phyloP scores from a whole-genome alignment of 2,113 vertebrate species.

The Myotis davidii region DNA sequence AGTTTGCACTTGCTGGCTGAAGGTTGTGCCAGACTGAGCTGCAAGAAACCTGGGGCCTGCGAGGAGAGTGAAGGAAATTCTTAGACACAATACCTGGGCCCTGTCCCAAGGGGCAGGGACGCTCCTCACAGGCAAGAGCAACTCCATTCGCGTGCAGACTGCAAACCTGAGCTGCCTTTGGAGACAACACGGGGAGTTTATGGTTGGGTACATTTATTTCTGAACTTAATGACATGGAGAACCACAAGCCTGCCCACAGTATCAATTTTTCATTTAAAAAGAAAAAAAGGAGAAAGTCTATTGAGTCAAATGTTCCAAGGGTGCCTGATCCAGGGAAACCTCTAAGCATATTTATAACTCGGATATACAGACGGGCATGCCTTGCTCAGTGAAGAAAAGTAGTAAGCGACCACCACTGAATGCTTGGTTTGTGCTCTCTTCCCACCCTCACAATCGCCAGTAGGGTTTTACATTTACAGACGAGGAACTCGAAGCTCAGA shows the following conservation, averaged over 20 bases:
- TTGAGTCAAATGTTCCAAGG: constrained; percentile 68
- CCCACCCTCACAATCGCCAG: background rate
- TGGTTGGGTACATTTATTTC: constrained; percentile 61
- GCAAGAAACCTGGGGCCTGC: background rate
- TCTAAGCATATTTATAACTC: constrained; percentile 62
- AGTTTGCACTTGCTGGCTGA: background rate
- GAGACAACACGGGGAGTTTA: constrained; percentile 10
- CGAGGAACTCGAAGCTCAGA: constrained; percentile 38
- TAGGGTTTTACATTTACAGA: background rate
- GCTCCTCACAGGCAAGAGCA: background rate
- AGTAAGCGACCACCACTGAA: background rate
- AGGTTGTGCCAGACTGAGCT: background rate
- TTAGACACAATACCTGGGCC: background rate
- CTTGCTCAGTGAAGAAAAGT: constrained; percentile 22
- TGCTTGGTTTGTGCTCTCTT: background rate
- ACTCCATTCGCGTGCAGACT: background rate
- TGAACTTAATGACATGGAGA: constrained; percentile 68
- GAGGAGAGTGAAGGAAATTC: background rate
- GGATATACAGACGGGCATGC: constrained; percentile 17
- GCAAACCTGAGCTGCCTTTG: constrained; percentile 15
- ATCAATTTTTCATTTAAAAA: constrained; percentile 59
- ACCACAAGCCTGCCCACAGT: constrained; percentile 49
- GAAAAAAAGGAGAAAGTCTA: constrained; percentile 31
- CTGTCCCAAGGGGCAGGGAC: background rate
- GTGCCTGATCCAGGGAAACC: constrained; percentile 27